These are phyloP conservation scores for Xanthia togata DNA, from an alignment of 2,888 invertebrate species.

Conservation along the genomic window DNA sequence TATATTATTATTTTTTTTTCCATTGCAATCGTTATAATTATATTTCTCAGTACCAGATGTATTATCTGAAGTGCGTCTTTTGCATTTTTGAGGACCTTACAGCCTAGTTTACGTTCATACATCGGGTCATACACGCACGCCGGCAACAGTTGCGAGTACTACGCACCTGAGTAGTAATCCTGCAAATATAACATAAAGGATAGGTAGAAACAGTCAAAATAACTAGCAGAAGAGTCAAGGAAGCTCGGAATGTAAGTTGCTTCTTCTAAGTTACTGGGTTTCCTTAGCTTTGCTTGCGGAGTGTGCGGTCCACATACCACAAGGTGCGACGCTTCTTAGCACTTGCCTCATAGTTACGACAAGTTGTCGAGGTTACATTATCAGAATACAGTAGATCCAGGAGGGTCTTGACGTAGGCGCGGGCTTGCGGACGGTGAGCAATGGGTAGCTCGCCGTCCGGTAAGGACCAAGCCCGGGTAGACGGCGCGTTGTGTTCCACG, in stretches of 20 bases:
- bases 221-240: background rate
- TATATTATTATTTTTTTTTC: no score
- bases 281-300: constrained; percentile 16
- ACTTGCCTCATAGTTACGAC: constrained; percentile 19
- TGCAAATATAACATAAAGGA: background rate
- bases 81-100: background rate
- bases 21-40: background rate
- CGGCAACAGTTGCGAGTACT: no score
- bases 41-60: background rate
- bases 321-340: constrained; percentile 30
- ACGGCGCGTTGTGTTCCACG: no score
- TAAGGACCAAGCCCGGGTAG: no score
- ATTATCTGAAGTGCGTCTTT: background rate
- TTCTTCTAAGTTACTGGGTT: background rate
- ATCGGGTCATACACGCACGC: no score
- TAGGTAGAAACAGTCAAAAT: background rate
- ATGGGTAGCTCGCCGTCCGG: no score
- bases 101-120: no score
- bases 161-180: no score
- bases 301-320: constrained; percentile 26
- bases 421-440: no score
- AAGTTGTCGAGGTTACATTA: constrained; percentile 33
- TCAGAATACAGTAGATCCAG: background rate
- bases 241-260: background rate
- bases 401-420: no score